phyloP scores from a whole-genome alignment of 2,113 vertebrate genomes.

The Leptobrachium ailaonicum region DNA sequence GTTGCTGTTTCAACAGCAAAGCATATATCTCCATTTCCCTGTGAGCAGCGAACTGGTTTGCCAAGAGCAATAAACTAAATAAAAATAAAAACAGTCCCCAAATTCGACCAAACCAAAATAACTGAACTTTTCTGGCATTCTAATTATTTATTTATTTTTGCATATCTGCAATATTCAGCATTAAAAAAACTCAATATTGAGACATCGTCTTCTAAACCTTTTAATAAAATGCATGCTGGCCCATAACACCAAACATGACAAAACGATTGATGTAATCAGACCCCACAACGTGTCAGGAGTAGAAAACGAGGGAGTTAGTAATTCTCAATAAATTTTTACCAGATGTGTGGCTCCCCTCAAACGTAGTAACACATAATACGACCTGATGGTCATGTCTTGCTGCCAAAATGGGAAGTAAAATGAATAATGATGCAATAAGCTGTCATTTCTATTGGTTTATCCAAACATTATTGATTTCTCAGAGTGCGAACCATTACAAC shows the following conservation, averaged over 20 bases:
- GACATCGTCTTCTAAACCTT: not conserved
- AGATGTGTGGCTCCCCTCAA: conserved; percentile 22
- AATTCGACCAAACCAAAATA: too few species aligned
- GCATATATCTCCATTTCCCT: too few species aligned
- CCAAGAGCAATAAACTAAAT: too few species aligned
- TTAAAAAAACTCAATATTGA: too few species aligned
- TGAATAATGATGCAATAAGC: not conserved
- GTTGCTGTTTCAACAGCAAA: too few species aligned
- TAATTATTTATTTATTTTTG: too few species aligned
- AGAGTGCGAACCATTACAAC: conserved; percentile 5
- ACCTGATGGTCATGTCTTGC: not conserved
- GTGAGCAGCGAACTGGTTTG: too few species aligned
- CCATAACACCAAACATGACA: not conserved
- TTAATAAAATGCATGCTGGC: not conserved
- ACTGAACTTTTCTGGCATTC: too few species aligned
- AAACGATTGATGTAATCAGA: conserved; percentile 9
- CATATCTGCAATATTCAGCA: too few species aligned
- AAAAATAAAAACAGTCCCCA: too few species aligned
- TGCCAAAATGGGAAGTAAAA: conserved; percentile 5
- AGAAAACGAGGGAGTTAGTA: conserved; percentile 3
- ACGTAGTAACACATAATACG: conserved; percentile 27
- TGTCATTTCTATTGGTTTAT: conserved; percentile 28
- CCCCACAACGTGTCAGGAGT: not conserved
- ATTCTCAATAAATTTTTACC: conserved; percentile 26
- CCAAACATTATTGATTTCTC: conserved; percentile 19